Base-by-base conservation (phyloP, 2,888 invertebrate species). In the Pristionchus maxplancki region DNA sequence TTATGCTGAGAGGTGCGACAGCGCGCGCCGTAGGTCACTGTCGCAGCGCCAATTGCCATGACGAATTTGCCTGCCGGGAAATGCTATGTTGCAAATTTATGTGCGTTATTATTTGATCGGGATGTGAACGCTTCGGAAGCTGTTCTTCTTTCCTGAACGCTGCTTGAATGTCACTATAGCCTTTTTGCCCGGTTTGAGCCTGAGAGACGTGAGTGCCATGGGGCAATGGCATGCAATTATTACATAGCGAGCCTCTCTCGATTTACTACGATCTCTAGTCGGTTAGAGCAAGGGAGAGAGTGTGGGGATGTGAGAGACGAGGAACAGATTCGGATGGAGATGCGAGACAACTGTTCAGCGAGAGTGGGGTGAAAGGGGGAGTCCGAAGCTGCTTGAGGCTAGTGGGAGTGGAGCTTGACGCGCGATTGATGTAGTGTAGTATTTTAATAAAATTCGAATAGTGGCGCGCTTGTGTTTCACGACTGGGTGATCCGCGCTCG, bases 311-410 rank as follows among this genome's bases (percentile, higher is more conserved):
- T 1, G 82, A 82, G 40, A 74, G 67, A 34, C 40, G 15, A 13
- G 34, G 67, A 67, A 34, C 31, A 34, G 15, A 31, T 67, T 17
- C 17, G 67, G 64, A 28, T 5, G 28, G 11, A 67, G 44, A 44
- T 58, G n/a, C 17, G 20, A 58, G 67, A 34, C 67, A 67, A 34
- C 67, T 67, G 67, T 78, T 78, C 48, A n/a, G n/a, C 24, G 74
- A 48, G 78, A 44, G 34, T 17, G 40, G 31, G 6, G 40, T 11
- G 20, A 40, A 74, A 3, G 71, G 6, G 37, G 0, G 58, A 58
- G 58, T 74, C 71, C 34, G 67, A 31, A 20, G 67, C 67, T 67
- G 34, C 28, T 17, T 9, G 9, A 67, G 34, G 67, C 67, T 67
- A 67, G 67, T 67, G 5, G 58, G 0, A n/a, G 58, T n/a, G 2